A percentile compares a stretch with the other conserved stretches of the same genome.
Evolutionary conservation across 1,140 invertebrate genomes (phyloP).

Genomic region (Meloidogyne hapla): DNA sequence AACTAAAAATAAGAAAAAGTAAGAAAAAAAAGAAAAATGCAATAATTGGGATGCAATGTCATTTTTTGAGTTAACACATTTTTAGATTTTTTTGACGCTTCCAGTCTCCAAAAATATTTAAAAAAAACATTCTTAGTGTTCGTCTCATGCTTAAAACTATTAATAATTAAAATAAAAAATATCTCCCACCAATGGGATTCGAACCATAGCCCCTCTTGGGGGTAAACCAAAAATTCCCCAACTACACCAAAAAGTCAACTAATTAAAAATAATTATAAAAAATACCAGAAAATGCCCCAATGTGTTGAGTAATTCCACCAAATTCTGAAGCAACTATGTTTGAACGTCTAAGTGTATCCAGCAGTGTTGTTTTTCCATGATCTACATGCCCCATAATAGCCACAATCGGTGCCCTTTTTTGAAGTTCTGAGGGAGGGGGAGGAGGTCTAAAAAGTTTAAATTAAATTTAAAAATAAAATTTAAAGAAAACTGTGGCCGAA

Average conservation of each 20-base stretch:
- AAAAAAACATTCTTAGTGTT: too few relatives aligned
- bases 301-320: slow-evolving; percentile 99
- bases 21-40: not conserved
- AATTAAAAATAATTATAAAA: not conserved
- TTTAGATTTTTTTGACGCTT: too few relatives aligned
- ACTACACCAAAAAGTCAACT: too few relatives aligned
- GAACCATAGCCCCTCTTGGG: too few relatives aligned
- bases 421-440: slow-evolving; percentile 38
- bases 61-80: too few relatives aligned
- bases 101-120: too few relatives aligned
- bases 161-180: not conserved
- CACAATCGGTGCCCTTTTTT: slow-evolving; percentile 70
- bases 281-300: slow-evolving; percentile 86
- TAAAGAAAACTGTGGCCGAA: slow-evolving; percentile 21
- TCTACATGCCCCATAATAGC: slow-evolving; percentile 99
- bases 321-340: slow-evolving; percentile 85
- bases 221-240: too few relatives aligned
- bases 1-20: slow-evolving; percentile 67
- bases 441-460: slow-evolving; percentile 28
- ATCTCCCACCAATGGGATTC: not conserved
- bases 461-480: not conserved
- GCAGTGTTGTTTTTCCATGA: slow-evolving; percentile 95
- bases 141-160: too few relatives aligned
- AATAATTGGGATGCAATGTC: too few relatives aligned
- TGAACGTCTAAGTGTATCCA: slow-evolving; percentile 83